Percentiles rank a stretch among this genome's conserved stretches.
These are phyloP conservation scores for Venustaconcha ellipsiformis DNA, from an alignment of 1,140 invertebrate genomes.

Conservation along the genomic window DNA sequence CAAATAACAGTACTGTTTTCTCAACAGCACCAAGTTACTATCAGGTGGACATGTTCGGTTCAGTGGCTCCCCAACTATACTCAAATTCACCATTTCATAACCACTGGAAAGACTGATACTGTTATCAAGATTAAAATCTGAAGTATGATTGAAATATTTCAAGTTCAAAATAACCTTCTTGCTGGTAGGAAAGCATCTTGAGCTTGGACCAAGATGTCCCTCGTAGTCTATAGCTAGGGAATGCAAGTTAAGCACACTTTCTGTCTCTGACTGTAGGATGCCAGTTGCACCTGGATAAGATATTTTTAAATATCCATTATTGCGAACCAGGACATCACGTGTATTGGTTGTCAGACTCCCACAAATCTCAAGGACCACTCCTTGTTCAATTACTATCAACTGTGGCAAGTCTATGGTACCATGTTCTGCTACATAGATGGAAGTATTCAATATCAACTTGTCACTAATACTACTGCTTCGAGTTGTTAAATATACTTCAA, in stretches of 20 bases:
- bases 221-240: constrained; percentile 40
- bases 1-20: constrained; percentile 40
- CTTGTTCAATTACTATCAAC: constrained; percentile 42
- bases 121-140: constrained; percentile 19
- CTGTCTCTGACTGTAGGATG: too few relatives aligned
- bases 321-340: constrained; percentile 33
- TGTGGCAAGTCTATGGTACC: constrained; percentile 48
- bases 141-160: constrained; percentile 34
- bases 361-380: constrained; percentile 44
- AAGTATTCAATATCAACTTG: constrained; percentile 26
- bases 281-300: constrained; percentile 33
- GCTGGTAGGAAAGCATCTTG: constrained; percentile 24
- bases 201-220: constrained; percentile 35
- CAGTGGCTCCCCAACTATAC: not conserved
- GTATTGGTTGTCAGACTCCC: constrained; percentile 40
- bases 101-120: constrained; percentile 5
- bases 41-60: constrained; percentile 16
- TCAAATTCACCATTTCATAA: constrained; percentile 14
- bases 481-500: constrained; percentile 36
- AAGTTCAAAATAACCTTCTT: constrained; percentile 28
- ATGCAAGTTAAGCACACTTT: constrained; percentile 17
- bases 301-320: constrained; percentile 34
- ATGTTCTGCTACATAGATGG: constrained; percentile 35
- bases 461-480: constrained; percentile 17
- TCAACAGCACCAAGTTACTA: constrained; percentile 18